Evolutionary conservation across 30 jellyfish, hydroid and myxozoan species (phyloP), one percentile per base, ranked within the genome.

Genomic region (Catostylus mosaicus): DNA sequence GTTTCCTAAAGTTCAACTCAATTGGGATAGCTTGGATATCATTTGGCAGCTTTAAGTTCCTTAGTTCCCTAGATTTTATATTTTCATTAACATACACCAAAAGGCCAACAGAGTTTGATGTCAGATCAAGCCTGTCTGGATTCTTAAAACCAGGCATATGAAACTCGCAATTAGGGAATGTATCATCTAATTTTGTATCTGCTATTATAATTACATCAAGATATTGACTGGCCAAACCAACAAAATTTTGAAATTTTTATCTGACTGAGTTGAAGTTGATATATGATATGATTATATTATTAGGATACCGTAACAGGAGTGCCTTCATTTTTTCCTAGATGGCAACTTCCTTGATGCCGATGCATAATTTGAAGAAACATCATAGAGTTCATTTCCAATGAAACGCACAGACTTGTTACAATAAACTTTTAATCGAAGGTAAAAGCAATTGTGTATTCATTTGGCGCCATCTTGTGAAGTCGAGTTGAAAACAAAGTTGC

Each of bases 1-100:
- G 68, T 72, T 72, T 40, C 84, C 84, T 72, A 72, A 72, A 40
- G 84, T 72, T 72, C 54, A 72, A 72, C 84, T 72, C 84, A 72
- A 72, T 40, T 30, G 84, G 82, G 51, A 65, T 65, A 23, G 78
- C 78, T 24, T 65, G 78, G 51, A 30, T 30, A 65, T 65, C 78
- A 6, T 65, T 65, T 65, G 78, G 78, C 26, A 65, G 78, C 36
- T 35, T 32, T 33, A 33, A 33, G 33, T 33, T 20, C 40, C 23
- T 31, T 10, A 68, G 36, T 68, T 35, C 62, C 62, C 19, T 52
- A 7, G 67, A 10, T n/a, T 7, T 52, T 16, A 52, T 52, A 52
- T 52, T 9, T 52, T 52, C 81, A 46, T 52, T 73, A 8, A 73
- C 85, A 4, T 47, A 46, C 70, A 73, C 85, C 73, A 73, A 73